Evolutionary conservation across 2,888 invertebrate genomes (phyloP).

Genomic region (Mythimna loreyi): DNA sequence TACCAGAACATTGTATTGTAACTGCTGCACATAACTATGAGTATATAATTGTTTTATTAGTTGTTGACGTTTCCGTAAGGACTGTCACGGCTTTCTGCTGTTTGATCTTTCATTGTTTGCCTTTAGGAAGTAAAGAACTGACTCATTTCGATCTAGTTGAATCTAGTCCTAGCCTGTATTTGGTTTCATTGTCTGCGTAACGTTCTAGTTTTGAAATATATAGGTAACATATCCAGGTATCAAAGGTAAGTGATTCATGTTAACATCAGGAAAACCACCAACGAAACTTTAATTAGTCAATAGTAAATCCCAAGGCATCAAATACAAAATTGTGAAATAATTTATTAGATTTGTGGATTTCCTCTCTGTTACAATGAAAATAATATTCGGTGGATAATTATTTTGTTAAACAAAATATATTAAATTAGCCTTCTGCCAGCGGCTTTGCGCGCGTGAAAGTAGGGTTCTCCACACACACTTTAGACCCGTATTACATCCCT

Average conservation of each 20-base stretch:
- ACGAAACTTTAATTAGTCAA: neutral
- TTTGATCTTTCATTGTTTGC: slow-evolving; percentile 24
- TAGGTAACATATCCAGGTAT: neutral
- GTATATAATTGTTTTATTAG: slow-evolving; percentile 42
- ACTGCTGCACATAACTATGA: slow-evolving; percentile 16
- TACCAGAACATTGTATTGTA: slow-evolving; percentile 39
- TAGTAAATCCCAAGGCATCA: neutral
- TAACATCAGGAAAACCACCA: slow-evolving; percentile 11
- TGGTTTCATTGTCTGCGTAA: slow-evolving; percentile 5
- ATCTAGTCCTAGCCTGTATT: neutral
- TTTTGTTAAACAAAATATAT: too few species aligned
- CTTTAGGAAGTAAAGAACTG: neutral
- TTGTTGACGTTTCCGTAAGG: slow-evolving; percentile 46
- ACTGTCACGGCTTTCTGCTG: slow-evolving; percentile 23
- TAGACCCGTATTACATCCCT: too few species aligned
- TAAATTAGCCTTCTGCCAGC: too few species aligned
- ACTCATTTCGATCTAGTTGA: neutral
- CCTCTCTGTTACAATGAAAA: neutral
- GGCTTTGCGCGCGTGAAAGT: too few species aligned
- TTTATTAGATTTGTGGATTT: slow-evolving; percentile 1
- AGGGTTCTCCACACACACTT: too few species aligned
- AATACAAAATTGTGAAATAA: neutral
- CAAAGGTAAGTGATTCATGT: slow-evolving; percentile 1
- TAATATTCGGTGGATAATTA: neutral
- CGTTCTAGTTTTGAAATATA: neutral